Percentiles rank a stretch among this genome's conserved stretches.
Conservation (phyloP, 2,797 vertebrate species). For the Danio kyathit region DNA sequence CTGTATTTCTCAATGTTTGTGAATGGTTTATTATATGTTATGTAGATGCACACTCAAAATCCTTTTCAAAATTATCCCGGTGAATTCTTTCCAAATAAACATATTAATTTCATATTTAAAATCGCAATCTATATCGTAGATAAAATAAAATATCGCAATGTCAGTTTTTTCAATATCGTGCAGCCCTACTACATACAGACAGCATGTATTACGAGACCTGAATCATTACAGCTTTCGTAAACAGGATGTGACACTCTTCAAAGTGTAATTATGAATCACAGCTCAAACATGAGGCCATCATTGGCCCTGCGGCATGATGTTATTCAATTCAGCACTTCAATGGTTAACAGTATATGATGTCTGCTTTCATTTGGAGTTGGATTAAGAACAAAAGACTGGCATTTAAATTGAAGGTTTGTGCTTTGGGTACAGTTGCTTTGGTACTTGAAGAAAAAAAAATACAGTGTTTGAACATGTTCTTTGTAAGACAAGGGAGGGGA, state of each 20-base stretch:
- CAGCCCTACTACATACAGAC: neutral
- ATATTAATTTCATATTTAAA: too few relatives aligned
- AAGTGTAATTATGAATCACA: constrained; percentile 34
- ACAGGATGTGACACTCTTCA: constrained; percentile 46
- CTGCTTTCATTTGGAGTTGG: neutral
- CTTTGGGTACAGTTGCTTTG: neutral
- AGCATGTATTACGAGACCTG: constrained; percentile 4
- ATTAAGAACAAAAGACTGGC: neutral
- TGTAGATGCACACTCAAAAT: too few relatives aligned
- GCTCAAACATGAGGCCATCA: constrained; percentile 13
- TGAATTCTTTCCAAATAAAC: too few relatives aligned
- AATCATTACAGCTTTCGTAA: constrained; percentile 32
- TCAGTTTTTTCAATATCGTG: too few relatives aligned
- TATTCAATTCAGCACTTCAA: too few relatives aligned
- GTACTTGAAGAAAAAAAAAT: neutral
- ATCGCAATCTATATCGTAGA: too few relatives aligned
- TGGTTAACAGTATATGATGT: too few relatives aligned
- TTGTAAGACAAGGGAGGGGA: neutral
- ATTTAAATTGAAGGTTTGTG: neutral
- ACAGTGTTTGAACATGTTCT: constrained; percentile 4
- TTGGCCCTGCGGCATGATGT: neutral
- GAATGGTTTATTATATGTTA: too few relatives aligned
- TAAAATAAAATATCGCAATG: too few relatives aligned
- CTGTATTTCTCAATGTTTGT: too few relatives aligned
- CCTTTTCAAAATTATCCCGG: too few relatives aligned